phyloP scores from a whole-genome alignment of 2,888 invertebrate genomes.

The Lasioglossum morio region DNA sequence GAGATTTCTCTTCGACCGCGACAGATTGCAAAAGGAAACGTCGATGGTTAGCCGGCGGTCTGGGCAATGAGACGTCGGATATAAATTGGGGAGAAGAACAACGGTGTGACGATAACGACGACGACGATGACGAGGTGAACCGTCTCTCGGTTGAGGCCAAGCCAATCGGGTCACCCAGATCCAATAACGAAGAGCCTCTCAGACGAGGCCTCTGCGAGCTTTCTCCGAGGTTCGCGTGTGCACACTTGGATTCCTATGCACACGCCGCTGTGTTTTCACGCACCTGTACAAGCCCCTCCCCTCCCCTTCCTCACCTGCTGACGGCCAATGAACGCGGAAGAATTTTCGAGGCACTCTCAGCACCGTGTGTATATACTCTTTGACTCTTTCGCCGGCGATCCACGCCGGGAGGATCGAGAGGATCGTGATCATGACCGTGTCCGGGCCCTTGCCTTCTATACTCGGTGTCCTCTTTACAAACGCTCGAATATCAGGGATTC shows the following conservation, averaged over 20 bases:
- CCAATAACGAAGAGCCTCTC: conserved; percentile 76
- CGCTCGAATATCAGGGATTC: conserved; percentile 1
- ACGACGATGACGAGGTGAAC: conserved; percentile 45
- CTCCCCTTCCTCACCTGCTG: conserved; percentile 20
- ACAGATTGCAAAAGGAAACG: conserved; percentile 21
- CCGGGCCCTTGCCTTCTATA: neutral
- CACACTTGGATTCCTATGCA: conserved; percentile 34
- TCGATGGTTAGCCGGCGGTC: neutral
- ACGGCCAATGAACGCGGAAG: conserved; percentile 80
- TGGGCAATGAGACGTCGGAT: neutral
- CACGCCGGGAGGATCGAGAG: neutral
- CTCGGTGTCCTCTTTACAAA: conserved; percentile 8
- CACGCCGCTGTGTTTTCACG: conserved; percentile 22
- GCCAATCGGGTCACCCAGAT: conserved; percentile 84
- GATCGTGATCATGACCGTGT: neutral
- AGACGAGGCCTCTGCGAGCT: conserved; percentile 71
- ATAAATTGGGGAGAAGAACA: conserved; percentile 12
- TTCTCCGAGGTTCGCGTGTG: conserved; percentile 72
- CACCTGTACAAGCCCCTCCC: neutral
- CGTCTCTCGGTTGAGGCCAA: conserved; percentile 61
- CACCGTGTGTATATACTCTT: conserved; percentile 29
- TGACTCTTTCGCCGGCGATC: conserved; percentile 35
- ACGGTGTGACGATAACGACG: conserved; percentile 27
- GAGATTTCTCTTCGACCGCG: conserved; percentile 3
- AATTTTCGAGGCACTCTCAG: conserved; percentile 70